phyloP scores from a whole-genome alignment of 2,797 vertebrate genomes.

The Sebastes oblongus region DNA sequence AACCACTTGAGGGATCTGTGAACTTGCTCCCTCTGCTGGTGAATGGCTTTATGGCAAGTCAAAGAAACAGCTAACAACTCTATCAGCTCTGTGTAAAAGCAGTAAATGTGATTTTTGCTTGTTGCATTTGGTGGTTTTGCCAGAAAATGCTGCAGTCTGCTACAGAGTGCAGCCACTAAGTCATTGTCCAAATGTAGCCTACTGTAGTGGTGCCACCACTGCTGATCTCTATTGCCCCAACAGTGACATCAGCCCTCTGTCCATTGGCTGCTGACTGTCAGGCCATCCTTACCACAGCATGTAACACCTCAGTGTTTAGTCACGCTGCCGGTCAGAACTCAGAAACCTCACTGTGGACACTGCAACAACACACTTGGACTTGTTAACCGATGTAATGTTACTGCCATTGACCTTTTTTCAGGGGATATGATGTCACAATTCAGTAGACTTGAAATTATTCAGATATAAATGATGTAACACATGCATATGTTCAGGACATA shows the following conservation, averaged over 20 bases:
- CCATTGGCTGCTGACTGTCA: slow-evolving; percentile 68
- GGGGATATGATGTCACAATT: not conserved
- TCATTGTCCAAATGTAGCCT: slow-evolving; percentile 3
- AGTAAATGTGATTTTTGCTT: not conserved
- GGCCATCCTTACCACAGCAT: slow-evolving; percentile 56
- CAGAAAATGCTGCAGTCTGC: not conserved
- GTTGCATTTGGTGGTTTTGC: not conserved
- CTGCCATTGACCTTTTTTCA: not conserved
- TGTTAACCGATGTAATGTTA: not conserved
- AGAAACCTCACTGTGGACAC: slow-evolving; percentile 13
- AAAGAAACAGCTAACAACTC: not conserved
- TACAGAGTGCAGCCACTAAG: not conserved
- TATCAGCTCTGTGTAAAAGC: not conserved
- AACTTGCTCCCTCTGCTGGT: slow-evolving; percentile 58
- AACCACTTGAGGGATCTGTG: not conserved
- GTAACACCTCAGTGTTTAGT: slow-evolving; percentile 44
- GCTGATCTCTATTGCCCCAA: slow-evolving; percentile 42
- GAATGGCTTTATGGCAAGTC: not conserved
- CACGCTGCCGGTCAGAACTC: slow-evolving; percentile 8
- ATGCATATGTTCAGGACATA: not conserved
- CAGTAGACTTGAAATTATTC: not conserved
- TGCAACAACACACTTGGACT: not conserved
- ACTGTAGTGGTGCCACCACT: slow-evolving; percentile 33
- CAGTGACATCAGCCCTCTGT: slow-evolving; percentile 64
- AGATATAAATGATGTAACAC: not conserved